phyloP scores from a whole-genome alignment of 2,888 invertebrate genomes.

The Acheta domesticus region DNA sequence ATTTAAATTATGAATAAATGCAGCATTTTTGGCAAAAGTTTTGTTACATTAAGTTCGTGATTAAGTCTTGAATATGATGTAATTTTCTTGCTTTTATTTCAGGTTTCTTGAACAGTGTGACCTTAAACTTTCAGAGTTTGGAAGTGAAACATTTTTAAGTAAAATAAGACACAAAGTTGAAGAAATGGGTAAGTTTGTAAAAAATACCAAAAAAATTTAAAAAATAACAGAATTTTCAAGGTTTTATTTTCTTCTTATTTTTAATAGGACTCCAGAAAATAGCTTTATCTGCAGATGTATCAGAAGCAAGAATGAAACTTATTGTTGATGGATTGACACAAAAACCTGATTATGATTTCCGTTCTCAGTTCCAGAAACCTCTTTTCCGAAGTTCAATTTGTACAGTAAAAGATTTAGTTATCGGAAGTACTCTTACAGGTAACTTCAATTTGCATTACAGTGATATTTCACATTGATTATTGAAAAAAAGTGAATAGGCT shows the following conservation, averaged over 20 bases:
- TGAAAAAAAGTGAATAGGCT: too few relatives aligned
- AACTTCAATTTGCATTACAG: constrained; percentile 34
- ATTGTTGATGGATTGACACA: constrained; percentile 72
- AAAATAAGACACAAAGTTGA: neutral
- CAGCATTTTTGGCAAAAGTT: too few relatives aligned
- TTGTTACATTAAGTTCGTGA: too few relatives aligned
- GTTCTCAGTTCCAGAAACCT: constrained; percentile 62
- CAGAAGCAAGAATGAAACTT: constrained; percentile 61
- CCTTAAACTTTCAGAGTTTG: neutral
- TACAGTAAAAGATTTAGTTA: constrained; percentile 61
- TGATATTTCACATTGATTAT: too few relatives aligned
- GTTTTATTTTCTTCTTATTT: neutral
- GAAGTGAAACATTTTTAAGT: neutral
- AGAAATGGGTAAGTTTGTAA: neutral
- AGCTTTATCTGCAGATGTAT: constrained; percentile 45
- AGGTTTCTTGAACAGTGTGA: constrained; percentile 37
- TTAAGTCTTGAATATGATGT: too few relatives aligned
- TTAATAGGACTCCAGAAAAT: neutral
- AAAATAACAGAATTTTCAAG: too few relatives aligned
- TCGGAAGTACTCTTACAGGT: constrained; percentile 64
- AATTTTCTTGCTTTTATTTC: constrained; percentile 30
- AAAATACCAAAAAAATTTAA: neutral
- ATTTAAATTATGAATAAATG: too few relatives aligned
- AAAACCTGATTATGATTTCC: constrained; percentile 69
- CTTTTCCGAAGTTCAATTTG: constrained; percentile 73